Percentiles rank a stretch among this genome's conserved stretches.
These are phyloP conservation scores for Decapterus maruadsi DNA, from an alignment of 2,797 vertebrate genomes.

Conservation along the genomic window DNA sequence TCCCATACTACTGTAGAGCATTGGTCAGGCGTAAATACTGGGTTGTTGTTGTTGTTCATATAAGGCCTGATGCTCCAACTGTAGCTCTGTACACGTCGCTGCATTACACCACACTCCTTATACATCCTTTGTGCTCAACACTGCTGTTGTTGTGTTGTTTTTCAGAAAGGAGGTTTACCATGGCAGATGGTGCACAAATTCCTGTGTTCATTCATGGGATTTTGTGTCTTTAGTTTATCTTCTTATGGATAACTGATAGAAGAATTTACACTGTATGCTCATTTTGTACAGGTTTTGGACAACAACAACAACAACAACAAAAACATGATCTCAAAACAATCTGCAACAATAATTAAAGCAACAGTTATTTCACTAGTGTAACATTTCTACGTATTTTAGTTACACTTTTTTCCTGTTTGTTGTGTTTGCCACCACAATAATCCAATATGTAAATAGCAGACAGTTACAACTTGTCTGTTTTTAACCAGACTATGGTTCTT, in stretches of 20 bases:
- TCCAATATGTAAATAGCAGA: background rate
- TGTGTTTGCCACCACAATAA: background rate
- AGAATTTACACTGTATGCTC: background rate
- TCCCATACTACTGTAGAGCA: background rate
- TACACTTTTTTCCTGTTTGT: background rate
- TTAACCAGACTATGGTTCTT: background rate
- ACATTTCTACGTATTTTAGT: background rate
- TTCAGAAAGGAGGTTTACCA: slow-evolving; percentile 18
- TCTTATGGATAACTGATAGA: background rate
- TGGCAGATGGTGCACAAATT: slow-evolving; percentile 33
- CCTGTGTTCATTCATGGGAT: background rate
- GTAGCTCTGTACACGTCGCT: background rate
- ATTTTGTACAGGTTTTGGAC: background rate
- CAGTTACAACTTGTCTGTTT: background rate
- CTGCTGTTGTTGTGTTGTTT: slow-evolving; percentile 29
- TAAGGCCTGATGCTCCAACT: background rate
- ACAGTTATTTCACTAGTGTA: background rate
- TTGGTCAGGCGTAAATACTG: slow-evolving; percentile 1
- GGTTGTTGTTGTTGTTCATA: background rate
- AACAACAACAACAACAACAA: background rate
- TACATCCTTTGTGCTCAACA: slow-evolving; percentile 30
- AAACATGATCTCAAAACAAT: background rate
- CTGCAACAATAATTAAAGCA: background rate
- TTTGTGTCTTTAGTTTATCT: slow-evolving; percentile 5
- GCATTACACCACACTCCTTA: slow-evolving; percentile 4